Evolutionary conservation across 1,140 invertebrate species (phyloP).

Genomic region (Eriocheir sinensis): DNA sequence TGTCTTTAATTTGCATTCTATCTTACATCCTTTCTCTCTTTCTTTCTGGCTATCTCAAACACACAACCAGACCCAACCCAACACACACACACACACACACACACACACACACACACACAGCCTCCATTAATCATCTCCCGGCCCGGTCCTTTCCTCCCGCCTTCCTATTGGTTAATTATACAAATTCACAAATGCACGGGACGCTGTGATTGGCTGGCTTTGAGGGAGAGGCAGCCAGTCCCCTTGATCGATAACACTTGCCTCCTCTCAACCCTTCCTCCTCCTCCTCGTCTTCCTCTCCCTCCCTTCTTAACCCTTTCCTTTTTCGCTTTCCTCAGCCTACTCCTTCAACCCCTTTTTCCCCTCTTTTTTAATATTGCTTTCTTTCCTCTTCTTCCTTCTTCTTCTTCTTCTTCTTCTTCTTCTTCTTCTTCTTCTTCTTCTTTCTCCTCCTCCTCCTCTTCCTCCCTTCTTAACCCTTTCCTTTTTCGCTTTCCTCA

Average conservation of each 20-base stretch:
- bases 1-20: background rate
- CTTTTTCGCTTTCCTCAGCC: background rate
- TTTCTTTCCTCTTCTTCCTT: too few species aligned
- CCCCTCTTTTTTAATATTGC: too few species aligned
- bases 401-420: too few species aligned
- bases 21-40: background rate
- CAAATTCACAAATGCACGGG: constrained; percentile 30
- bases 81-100: too few species aligned
- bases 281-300: background rate
- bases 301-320: too few species aligned
- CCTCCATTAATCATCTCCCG: constrained; percentile 16
- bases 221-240: background rate
- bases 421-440: background rate
- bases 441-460: background rate
- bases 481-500: background rate
- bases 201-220: constrained; percentile 7
- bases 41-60: constrained; percentile 29
- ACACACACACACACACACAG: background rate
- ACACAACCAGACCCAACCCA: too few species aligned
- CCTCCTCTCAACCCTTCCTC: background rate
- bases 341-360: background rate
- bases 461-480: background rate
- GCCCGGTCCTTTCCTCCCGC: background rate
- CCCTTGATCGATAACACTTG: constrained; percentile 37
- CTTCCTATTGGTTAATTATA: constrained; percentile 36